A percentile compares a stretch with the other conserved stretches of the same genome.
Conservation (phyloP, 2,113 vertebrate species). For the Bubo bubo region DNA sequence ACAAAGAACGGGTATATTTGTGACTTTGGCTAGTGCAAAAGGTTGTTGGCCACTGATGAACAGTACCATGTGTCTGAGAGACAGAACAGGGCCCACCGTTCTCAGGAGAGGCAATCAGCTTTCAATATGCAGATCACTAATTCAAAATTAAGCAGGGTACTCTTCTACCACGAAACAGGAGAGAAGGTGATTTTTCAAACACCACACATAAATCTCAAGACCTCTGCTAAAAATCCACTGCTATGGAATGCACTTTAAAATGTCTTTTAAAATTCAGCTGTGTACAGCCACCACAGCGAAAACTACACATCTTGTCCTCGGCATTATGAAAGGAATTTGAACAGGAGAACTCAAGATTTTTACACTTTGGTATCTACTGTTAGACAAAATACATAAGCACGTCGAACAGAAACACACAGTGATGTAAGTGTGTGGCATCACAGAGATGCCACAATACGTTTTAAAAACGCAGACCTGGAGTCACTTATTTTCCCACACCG, state of each 20-base stretch:
- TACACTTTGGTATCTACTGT: background rate
- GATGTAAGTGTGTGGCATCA: background rate
- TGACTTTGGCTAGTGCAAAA: background rate
- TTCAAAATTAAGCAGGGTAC: background rate
- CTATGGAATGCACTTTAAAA: background rate
- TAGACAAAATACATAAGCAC: background rate
- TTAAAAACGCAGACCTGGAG: background rate
- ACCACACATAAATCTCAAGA: background rate
- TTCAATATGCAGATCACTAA: background rate
- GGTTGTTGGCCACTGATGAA: background rate
- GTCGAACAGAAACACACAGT: background rate
- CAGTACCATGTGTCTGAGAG: background rate
- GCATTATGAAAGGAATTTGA: background rate
- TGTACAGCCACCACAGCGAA: background rate
- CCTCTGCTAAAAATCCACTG: background rate
- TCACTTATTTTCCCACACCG: background rate
- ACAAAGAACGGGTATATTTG: background rate
- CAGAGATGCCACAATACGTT: background rate
- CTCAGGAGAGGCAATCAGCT: background rate
- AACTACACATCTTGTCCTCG: background rate
- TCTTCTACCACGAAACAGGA: background rate
- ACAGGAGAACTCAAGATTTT: background rate
- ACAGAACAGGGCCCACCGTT: fast-evolving
- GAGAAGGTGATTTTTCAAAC: background rate
- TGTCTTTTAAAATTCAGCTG: background rate